Evolutionary conservation across 2,888 invertebrate genomes (phyloP).

Genomic region (Gymnosoma rotundatum): DNA sequence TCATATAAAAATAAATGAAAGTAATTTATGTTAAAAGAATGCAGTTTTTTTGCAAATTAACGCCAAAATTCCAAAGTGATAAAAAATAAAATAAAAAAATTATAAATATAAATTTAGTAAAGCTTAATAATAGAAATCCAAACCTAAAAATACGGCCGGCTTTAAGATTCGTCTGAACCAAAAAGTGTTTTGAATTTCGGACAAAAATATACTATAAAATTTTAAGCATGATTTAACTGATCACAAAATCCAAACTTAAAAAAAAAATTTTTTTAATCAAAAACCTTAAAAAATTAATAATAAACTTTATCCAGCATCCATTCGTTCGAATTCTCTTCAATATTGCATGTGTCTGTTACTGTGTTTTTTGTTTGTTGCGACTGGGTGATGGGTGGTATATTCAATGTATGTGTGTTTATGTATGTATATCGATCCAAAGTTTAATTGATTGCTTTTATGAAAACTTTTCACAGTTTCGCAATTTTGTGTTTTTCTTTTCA

Average conservation of each 20-base stretch:
- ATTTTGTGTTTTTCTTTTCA: slow-evolving; percentile 34
- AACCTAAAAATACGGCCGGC: too few relatives aligned
- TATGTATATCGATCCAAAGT: slow-evolving; percentile 56
- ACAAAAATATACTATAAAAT: too few relatives aligned
- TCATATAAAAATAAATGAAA: too few relatives aligned
- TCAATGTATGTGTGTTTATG: neutral
- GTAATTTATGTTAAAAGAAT: too few relatives aligned
- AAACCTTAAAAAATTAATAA: slow-evolving; percentile 1
- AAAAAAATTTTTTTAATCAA: neutral
- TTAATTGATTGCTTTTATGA: slow-evolving; percentile 74
- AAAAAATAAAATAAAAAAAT: too few relatives aligned
- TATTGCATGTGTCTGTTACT: slow-evolving; percentile 13
- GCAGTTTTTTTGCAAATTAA: too few relatives aligned
- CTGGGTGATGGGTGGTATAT: slow-evolving; percentile 13
- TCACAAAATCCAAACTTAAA: neutral
- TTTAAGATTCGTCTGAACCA: too few relatives aligned
- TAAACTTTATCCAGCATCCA: slow-evolving; percentile 32
- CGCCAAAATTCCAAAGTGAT: too few relatives aligned
- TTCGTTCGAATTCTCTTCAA: slow-evolving; percentile 3
- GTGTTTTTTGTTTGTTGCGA: slow-evolving; percentile 28
- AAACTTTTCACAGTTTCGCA: slow-evolving; percentile 44
- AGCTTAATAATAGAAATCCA: too few relatives aligned
- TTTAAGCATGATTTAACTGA: neutral
- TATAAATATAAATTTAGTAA: too few relatives aligned
- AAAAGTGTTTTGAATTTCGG: too few relatives aligned